These are phyloP conservation scores for Rhorus exstirpatorius DNA, from an alignment of 2,888 invertebrate genomes.

Conservation along the genomic window DNA sequence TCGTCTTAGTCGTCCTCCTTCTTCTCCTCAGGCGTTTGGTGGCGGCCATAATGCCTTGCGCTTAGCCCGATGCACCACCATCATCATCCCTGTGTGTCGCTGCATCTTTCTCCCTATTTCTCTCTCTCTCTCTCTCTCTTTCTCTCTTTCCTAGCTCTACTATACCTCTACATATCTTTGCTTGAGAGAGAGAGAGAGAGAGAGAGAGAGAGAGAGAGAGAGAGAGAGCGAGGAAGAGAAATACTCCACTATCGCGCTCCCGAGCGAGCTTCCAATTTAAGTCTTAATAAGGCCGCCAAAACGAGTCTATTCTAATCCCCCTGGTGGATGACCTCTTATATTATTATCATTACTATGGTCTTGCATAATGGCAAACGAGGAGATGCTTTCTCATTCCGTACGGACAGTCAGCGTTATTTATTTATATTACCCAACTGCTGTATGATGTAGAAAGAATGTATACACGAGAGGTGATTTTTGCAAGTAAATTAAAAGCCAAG, in stretches of 20 bases:
- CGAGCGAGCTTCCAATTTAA: constrained; percentile 80
- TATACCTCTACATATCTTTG: constrained; percentile 46
- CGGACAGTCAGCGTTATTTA: constrained; percentile 45
- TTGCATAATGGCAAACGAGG: constrained; percentile 55
- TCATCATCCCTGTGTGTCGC: constrained; percentile 67
- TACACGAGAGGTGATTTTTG: too few relatives aligned
- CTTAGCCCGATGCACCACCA: constrained; percentile 80
- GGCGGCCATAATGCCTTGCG: constrained; percentile 85
- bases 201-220: constrained; percentile 37
- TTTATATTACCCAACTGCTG: constrained; percentile 12
- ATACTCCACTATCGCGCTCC: constrained; percentile 51
- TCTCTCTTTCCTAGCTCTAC: constrained; percentile 17
- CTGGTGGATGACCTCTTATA: constrained; percentile 76
- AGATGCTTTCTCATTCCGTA: constrained; percentile 44
- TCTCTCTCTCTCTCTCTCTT: constrained; percentile 52
- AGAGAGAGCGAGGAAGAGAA: constrained; percentile 20
- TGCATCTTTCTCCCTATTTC: constrained; percentile 70
- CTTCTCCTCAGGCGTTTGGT: constrained; percentile 62
- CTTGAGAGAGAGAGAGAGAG: constrained; percentile 34
- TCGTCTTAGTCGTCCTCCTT: constrained; percentile 34
- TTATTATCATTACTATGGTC: constrained; percentile 72
- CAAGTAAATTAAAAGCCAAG: neutral
- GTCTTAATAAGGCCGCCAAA: constrained; percentile 83
- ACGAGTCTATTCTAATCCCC: constrained; percentile 81
- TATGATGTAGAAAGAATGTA: constrained; percentile 1